These are phyloP conservation scores for Asbolus verrucosus DNA, from an alignment of 1,140 invertebrate genomes.

Conservation along the genomic window DNA sequence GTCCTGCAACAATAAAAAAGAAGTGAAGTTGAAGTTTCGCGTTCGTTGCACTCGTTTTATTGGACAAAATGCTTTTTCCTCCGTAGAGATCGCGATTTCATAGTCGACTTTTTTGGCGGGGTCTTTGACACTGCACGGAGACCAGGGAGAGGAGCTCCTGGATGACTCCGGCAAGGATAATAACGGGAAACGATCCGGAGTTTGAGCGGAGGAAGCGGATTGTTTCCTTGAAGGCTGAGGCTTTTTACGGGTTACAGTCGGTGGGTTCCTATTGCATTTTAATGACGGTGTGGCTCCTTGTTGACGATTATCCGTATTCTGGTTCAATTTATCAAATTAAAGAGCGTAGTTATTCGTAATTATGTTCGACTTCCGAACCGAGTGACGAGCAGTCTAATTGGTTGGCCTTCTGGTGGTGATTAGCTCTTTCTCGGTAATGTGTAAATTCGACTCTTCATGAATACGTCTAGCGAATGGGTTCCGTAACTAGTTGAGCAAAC, in stretches of 20 bases:
- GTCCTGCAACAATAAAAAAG: constrained; percentile 60
- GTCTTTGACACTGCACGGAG: constrained; percentile 15
- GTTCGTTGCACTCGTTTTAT: constrained; percentile 14
- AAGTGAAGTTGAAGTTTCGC: neutral
- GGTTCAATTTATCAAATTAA: constrained; percentile 18
- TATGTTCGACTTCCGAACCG: neutral
- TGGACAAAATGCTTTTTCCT: constrained; percentile 4
- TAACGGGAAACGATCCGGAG: too few species aligned
- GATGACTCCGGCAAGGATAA: neutral
- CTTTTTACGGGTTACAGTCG: constrained; percentile 3
- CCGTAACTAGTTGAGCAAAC: constrained; percentile 38
- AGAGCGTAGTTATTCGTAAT: neutral
- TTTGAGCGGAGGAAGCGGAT: neutral
- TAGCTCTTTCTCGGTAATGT: constrained; percentile 23
- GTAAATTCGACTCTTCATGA: constrained; percentile 41
- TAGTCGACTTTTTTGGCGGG: constrained; percentile 33
- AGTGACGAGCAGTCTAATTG: neutral
- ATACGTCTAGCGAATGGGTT: constrained; percentile 27
- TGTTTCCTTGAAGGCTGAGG: neutral
- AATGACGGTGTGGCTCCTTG: constrained; percentile 25
- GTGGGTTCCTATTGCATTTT: constrained; percentile 35
- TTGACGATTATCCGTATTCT: constrained; percentile 15
- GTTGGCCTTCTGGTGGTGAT: constrained; percentile 15
- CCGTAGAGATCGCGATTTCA: constrained; percentile 34
- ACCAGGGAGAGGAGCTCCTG: neutral